These are phyloP conservation scores for Cantharis nigra DNA, from an alignment of 2,888 invertebrate genomes.

Conservation along the genomic window DNA sequence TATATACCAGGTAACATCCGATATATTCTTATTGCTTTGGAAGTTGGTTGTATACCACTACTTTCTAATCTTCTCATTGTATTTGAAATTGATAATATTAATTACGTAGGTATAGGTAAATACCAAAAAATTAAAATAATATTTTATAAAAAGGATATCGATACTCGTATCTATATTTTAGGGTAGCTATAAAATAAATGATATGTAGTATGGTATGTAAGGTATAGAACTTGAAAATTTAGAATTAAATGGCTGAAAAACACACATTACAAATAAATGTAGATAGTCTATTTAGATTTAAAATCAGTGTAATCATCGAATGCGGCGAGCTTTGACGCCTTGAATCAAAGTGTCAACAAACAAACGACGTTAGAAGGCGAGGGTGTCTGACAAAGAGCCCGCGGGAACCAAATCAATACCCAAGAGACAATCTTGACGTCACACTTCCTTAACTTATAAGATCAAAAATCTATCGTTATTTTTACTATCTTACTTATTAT, in stretches of 20 bases:
- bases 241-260: background rate
- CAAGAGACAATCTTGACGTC: constrained; percentile 47
- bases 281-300: constrained; percentile 27
- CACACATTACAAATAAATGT: constrained; percentile 3
- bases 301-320: constrained; percentile 33
- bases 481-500: background rate
- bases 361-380: constrained; percentile 51
- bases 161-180: too few species aligned
- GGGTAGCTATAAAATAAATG: too few species aligned
- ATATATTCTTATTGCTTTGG: too few species aligned
- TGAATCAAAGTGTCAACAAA: constrained; percentile 52
- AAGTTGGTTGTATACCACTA: too few species aligned
- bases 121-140: too few species aligned
- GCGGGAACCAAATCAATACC: constrained; percentile 48
- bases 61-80: too few species aligned
- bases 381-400: constrained; percentile 43
- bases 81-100: too few species aligned
- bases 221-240: background rate
- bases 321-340: constrained; percentile 38
- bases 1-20: too few species aligned
- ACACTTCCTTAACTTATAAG: constrained; percentile 38
- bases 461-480: constrained; percentile 18
- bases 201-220: too few species aligned
- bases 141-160: too few species aligned
- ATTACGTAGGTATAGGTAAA: too few species aligned